Conservation (phyloP, 2,888 invertebrate species). For the Pachliopta kotzebuea region DNA sequence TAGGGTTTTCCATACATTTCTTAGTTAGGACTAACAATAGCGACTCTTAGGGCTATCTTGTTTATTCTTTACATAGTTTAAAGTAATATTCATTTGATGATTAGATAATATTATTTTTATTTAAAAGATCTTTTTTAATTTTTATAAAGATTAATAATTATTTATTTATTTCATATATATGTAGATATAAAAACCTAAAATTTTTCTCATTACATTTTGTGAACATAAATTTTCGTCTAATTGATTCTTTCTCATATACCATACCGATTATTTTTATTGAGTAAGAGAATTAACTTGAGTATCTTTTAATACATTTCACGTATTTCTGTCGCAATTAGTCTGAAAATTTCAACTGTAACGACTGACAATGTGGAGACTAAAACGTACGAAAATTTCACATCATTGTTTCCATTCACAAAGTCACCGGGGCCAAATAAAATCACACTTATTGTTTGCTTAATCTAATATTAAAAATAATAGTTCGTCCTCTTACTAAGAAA, state of each 20-base stretch:
- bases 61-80: slow-evolving; percentile 6
- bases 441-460: slow-evolving; percentile 40
- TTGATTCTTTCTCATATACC: neutral
- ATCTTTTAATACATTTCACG: neutral
- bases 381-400: slow-evolving; percentile 35
- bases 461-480: slow-evolving; percentile 32
- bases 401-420: slow-evolving; percentile 39
- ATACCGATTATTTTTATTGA: neutral
- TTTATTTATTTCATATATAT: too few relatives aligned
- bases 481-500: slow-evolving; percentile 26
- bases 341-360: neutral
- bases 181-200: too few relatives aligned
- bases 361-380: slow-evolving; percentile 1
- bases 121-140: neutral
- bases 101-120: neutral
- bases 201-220: too few relatives aligned
- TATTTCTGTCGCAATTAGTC: slow-evolving; percentile 2
- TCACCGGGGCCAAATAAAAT: slow-evolving; percentile 32
- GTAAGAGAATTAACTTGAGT: neutral
- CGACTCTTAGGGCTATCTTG: slow-evolving; percentile 34
- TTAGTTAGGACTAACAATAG: slow-evolving; percentile 34
- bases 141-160: neutral
- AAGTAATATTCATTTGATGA: neutral
- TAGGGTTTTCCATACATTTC: slow-evolving; percentile 34
- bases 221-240: too few relatives aligned